Base-by-base conservation (phyloP, 2,113 vertebrate genomes). In the Scophthalmus maximus region DNA sequence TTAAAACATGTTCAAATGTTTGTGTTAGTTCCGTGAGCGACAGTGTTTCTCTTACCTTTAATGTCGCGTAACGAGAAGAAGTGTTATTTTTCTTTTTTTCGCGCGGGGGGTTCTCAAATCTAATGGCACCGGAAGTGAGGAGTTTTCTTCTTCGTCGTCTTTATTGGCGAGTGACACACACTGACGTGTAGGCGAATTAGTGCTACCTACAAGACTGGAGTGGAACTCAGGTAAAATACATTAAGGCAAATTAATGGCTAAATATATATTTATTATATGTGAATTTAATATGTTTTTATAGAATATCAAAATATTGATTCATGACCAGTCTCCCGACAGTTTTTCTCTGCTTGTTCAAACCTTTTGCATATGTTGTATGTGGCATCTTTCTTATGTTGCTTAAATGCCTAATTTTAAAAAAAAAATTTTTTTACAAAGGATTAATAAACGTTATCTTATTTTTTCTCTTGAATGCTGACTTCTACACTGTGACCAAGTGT, bases 31-130 rank as follows among this genome's bases (percentile, higher is more conserved):
- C 5, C 0, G 1, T n/a, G 0, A 20, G 4, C 1, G 3, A 59
- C 8, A 32, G 0, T 22, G 2, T 8, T 15, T 3, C 8, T 20
- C 42, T 79, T 40, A 83, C 76, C 72, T 55, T 75, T 12, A 1
- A 4, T 30, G 22, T 9, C 1, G 23, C 23, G 40, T 38, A 8
- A 29, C 6, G 1, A 56, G 53, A 51, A 8, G n/a, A 40, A 49
- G 40, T 11, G 3, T 27, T 51, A 2, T 20, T 40, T 51, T 81
- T 77, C 56, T 51, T 2, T 20, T 40, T 51, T 81, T 77, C 56
- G 65, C 84, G 84, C 80, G 44, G 2, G 8, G n/a, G 2, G 6
- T 0, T 10, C 18, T 53, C 46, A 25, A 63, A 38, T 1, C 1
- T 22, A 20, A 17, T 3, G 20, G 15, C 0, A 47, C 71, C 73